A percentile compares a stretch with the other conserved stretches of the same genome.
phyloP scores from a whole-genome alignment of 1,140 invertebrate genomes.

The Aphelinus atriplicis region DNA sequence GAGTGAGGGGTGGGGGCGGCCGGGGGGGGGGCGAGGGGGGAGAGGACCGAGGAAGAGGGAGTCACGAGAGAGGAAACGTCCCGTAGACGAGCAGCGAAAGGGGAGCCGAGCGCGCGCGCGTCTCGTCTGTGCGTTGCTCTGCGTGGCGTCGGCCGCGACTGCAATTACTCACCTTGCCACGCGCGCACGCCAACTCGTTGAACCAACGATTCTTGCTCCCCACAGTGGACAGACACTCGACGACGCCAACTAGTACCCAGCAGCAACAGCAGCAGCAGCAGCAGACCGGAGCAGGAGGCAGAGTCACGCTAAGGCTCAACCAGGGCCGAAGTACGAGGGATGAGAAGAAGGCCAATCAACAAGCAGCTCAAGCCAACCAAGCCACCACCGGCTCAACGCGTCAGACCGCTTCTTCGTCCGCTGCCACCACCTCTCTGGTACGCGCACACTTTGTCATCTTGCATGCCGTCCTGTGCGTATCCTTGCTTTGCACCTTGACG shows the following conservation, averaged over 20 bases:
- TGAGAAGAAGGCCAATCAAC: slow-evolving; percentile 63
- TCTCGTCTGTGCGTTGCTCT: background rate
- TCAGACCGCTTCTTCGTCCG: slow-evolving; percentile 11
- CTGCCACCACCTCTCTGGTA: background rate
- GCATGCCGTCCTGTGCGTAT: no score
- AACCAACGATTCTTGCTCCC: background rate
- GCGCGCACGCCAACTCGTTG: background rate
- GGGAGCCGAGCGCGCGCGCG: slow-evolving; percentile 8
- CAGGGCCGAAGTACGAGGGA: slow-evolving; percentile 67
- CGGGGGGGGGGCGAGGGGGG: background rate
- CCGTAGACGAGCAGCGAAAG: background rate
- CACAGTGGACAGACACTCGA: slow-evolving; percentile 63
- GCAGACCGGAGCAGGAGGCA: background rate
- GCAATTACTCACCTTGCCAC: no score
- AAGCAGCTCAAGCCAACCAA: background rate
- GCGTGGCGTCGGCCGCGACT: no score
- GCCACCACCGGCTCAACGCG: background rate
- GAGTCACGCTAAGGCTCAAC: slow-evolving; percentile 70
- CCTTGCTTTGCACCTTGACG: no score
- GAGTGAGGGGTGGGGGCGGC: no score
- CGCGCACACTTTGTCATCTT: no score
- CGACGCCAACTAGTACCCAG: background rate
- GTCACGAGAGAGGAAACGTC: no score
- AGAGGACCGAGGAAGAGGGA: background rate
- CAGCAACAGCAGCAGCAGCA: slow-evolving; percentile 3